Percentiles rank a stretch among this genome's conserved stretches.
Conservation (phyloP, 1,140 invertebrate genomes). For the Meloidogyne exigua region DNA sequence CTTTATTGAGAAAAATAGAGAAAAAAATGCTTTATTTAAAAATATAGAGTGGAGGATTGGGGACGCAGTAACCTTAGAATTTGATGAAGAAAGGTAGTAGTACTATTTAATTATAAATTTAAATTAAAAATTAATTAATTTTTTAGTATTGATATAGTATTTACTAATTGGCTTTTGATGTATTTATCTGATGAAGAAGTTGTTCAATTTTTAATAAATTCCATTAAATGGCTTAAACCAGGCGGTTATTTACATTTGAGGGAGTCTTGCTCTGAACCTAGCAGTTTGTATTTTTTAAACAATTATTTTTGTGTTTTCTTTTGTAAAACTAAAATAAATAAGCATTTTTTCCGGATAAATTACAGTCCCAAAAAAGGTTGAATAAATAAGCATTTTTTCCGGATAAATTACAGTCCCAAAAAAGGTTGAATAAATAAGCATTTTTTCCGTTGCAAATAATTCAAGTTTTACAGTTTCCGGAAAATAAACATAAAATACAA, state of each 20-base stretch:
- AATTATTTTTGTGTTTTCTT: constrained; percentile 9
- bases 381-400: no score
- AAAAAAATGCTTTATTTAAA: constrained; percentile 64
- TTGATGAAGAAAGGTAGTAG: constrained; percentile 59
- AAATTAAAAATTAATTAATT: constrained; percentile 13
- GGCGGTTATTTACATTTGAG: constrained; percentile 68
- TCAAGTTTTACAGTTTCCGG: neutral
- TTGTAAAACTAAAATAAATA: no score
- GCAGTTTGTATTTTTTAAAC: neutral
- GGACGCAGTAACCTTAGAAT: constrained; percentile 68
- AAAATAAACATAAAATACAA: neutral
- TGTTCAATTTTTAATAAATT: constrained; percentile 65
- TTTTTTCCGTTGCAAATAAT: no score
- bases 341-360: neutral
- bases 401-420: neutral
- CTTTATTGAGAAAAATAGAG: constrained; percentile 68
- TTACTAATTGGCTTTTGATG: constrained; percentile 72
- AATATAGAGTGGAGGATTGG: constrained; percentile 68
- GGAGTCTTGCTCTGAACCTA: constrained; percentile 67
- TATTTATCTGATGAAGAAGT: constrained; percentile 69
- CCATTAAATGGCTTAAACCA: constrained; percentile 67
- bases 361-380: neutral
- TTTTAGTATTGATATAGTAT: constrained; percentile 67
- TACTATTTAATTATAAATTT: constrained; percentile 12
- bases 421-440: no score